Percentiles rank a stretch among this genome's conserved stretches.
phyloP scores from a whole-genome alignment of 1,140 invertebrate genomes.

The Listronotus oregonensis region DNA sequence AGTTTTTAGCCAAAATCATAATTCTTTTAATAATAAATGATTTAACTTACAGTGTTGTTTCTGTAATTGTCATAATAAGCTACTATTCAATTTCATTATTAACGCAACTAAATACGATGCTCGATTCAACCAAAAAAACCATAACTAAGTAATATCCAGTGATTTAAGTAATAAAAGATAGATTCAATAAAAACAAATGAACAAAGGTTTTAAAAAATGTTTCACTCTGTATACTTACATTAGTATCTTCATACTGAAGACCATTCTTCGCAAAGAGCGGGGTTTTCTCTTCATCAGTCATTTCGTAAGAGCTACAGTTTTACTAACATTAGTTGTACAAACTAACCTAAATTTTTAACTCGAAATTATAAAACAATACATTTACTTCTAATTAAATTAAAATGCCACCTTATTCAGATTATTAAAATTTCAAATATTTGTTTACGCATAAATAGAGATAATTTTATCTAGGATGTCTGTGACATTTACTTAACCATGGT shows the following conservation, averaged over 20 bases:
- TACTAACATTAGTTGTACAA: too few species aligned
- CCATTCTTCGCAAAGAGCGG: conserved; percentile 23
- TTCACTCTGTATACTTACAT: conserved; percentile 17
- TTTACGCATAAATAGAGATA: conserved; percentile 17
- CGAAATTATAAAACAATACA: not conserved
- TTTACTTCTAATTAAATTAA: not conserved
- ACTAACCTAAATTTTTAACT: not conserved
- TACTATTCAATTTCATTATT: too few species aligned
- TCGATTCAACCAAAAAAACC: too few species aligned
- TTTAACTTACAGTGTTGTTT: too few species aligned
- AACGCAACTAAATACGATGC: too few species aligned
- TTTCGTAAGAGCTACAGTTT: not conserved
- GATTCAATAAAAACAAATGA: too few species aligned
- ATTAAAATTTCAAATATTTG: conserved; percentile 18
- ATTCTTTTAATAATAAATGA: too few species aligned
- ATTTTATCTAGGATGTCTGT: conserved; percentile 10
- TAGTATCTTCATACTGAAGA: conserved; percentile 3
- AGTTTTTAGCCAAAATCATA: too few species aligned
- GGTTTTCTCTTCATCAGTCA: conserved; percentile 5
- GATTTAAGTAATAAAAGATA: too few species aligned
- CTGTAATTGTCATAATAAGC: too few species aligned
- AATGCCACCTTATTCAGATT: not conserved
- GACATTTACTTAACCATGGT: conserved; percentile 1
- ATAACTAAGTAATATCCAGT: too few species aligned
- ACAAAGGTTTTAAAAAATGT: too few species aligned